phyloP scores from a whole-genome alignment of 2,113 vertebrate genomes.

The Nothobranchius kuhntae region DNA sequence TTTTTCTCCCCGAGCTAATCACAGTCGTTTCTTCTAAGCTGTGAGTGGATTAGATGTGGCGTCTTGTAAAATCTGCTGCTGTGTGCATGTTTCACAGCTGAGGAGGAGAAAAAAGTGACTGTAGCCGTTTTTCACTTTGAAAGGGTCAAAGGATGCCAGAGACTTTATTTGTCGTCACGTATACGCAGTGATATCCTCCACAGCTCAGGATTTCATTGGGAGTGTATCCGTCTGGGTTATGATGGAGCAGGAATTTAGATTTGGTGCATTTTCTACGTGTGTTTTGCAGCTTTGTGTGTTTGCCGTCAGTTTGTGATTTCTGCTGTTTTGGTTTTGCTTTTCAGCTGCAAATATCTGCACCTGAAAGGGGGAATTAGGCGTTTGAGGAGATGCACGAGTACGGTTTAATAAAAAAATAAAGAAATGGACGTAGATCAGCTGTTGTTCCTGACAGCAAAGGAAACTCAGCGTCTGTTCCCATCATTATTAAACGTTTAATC shows the following conservation, averaged over 20 bases:
- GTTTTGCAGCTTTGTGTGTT: neutral
- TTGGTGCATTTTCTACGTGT: neutral
- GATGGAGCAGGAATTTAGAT: neutral
- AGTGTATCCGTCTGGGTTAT: neutral
- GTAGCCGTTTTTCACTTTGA: constrained; percentile 9
- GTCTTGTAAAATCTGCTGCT: constrained; percentile 38
- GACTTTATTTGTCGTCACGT: neutral
- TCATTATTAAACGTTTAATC: too few species aligned
- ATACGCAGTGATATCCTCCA: neutral
- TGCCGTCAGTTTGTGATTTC: neutral
- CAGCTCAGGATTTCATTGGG: neutral
- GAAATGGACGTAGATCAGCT: too few species aligned
- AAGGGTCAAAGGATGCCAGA: constrained; percentile 1
- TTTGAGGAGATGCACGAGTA: neutral
- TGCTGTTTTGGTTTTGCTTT: too few species aligned
- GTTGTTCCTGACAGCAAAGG: too few species aligned
- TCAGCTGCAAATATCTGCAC: neutral
- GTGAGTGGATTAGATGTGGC: constrained; percentile 35
- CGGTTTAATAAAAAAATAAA: too few species aligned
- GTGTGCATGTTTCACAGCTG: constrained; percentile 15
- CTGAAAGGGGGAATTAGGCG: neutral
- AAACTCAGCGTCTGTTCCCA: too few species aligned
- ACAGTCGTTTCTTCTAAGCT: constrained; percentile 52
- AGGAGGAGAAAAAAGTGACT: neutral
- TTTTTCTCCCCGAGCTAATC: constrained; percentile 53